A percentile compares a stretch with the other conserved stretches of the same genome.
Evolutionary conservation across 2,797 vertebrate species (phyloP).

Genomic region (Gadopsis bispinosus): DNA sequence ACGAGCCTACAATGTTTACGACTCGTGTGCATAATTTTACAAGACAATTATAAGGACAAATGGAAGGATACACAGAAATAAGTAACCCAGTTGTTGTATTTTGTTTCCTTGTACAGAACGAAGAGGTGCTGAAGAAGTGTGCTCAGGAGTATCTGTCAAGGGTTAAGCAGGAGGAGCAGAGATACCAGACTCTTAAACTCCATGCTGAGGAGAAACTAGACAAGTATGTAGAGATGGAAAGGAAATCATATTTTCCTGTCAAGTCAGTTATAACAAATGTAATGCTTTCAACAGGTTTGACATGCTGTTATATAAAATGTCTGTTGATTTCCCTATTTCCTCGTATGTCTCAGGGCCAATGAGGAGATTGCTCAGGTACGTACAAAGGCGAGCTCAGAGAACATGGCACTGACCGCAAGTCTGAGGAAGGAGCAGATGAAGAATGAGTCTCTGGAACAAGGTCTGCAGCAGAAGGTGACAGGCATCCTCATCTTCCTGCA

Average conservation of each 20-base stretch:
- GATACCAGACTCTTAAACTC: constrained; percentile 96
- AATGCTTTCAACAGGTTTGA: not conserved
- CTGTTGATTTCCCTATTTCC: not conserved
- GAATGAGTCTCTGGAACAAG: constrained; percentile 94
- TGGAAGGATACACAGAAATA: not conserved
- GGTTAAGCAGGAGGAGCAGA: constrained; percentile 96
- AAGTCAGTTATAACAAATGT: not conserved
- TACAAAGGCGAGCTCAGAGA: constrained; percentile 89
- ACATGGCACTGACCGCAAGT: constrained; percentile 89
- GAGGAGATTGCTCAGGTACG: constrained; percentile 98
- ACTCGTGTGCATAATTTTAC: not conserved
- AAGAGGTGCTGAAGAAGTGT: constrained; percentile 97
- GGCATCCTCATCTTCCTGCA: not conserved
- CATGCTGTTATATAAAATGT: not conserved
- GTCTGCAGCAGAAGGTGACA: constrained; percentile 95
- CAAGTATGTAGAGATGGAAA: constrained; percentile 83
- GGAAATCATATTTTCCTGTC: not conserved
- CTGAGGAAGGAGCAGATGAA: constrained; percentile 97
- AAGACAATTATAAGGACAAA: not conserved
- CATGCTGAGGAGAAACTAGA: constrained; percentile 97
- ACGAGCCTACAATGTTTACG: not conserved
- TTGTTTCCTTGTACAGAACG: constrained; percentile 86
- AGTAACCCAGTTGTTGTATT: constrained; percentile 4
- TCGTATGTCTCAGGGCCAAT: constrained; percentile 87
- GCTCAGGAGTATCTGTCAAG: constrained; percentile 95